These are phyloP conservation scores for Leptodirus hochenwartii DNA, from an alignment of 2,888 invertebrate genomes.

Conservation along the genomic window DNA sequence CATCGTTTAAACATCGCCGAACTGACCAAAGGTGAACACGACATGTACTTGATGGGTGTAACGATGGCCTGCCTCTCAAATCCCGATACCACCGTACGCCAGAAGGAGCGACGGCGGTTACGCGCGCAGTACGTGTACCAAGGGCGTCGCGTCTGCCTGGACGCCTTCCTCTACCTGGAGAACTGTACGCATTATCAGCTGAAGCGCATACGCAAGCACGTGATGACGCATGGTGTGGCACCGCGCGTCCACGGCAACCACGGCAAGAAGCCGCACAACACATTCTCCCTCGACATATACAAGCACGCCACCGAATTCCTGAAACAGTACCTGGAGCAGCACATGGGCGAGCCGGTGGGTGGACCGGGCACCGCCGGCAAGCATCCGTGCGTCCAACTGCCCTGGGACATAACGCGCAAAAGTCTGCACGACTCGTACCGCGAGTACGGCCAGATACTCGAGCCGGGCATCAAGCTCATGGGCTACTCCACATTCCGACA, in stretches of 20 bases:
- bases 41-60: constrained; percentile 74
- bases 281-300: constrained; percentile 60
- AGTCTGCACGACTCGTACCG: constrained; percentile 57
- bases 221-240: constrained; percentile 61
- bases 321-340: constrained; percentile 50
- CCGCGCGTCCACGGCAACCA: constrained; percentile 64
- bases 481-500: constrained; percentile 64
- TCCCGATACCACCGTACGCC: constrained; percentile 50
- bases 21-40: constrained; percentile 62
- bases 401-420: constrained; percentile 42
- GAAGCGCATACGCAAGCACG: constrained; percentile 58
- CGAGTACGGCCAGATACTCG: constrained; percentile 50
- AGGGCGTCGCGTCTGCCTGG: constrained; percentile 56
- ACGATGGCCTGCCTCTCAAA: constrained; percentile 65
- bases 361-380: constrained; percentile 28
- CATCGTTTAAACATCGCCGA: constrained; percentile 64
- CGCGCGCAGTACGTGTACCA: constrained; percentile 62
- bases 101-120: constrained; percentile 52
- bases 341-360: constrained; percentile 35
- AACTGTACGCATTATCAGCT: constrained; percentile 66
- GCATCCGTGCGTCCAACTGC: constrained; percentile 32
- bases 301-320: constrained; percentile 60
- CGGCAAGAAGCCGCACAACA: constrained; percentile 64
- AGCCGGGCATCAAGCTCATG: constrained; percentile 56
- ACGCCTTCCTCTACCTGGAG: constrained; percentile 61